Evolutionary conservation across 2,888 invertebrate species (phyloP).

Genomic region (Lissonota sp.): DNA sequence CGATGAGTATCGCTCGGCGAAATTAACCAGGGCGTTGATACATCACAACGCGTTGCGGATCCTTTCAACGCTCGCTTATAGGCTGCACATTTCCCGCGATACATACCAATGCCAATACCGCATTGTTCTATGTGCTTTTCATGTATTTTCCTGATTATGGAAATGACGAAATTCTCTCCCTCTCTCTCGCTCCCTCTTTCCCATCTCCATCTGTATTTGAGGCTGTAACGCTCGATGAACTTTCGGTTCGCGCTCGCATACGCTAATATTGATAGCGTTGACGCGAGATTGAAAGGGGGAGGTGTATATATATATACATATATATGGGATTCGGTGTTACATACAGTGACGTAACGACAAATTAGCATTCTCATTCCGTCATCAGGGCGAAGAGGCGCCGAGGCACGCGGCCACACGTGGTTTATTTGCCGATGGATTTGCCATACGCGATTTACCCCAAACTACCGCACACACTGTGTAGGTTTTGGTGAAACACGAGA

Average conservation of each 20-base stretch:
- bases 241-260: slow-evolving; percentile 40
- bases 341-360: slow-evolving; percentile 52
- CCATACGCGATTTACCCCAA: slow-evolving; percentile 50
- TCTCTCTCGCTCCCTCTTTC: slow-evolving; percentile 6
- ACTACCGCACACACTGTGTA: slow-evolving; percentile 21
- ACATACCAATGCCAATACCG: slow-evolving; percentile 31
- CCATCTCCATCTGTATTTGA: neutral
- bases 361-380: slow-evolving; percentile 58
- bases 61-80: slow-evolving; percentile 40
- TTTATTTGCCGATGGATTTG: slow-evolving; percentile 59
- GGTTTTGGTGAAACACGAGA: slow-evolving; percentile 24
- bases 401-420: slow-evolving; percentile 27
- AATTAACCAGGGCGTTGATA: slow-evolving; percentile 46
- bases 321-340: too few species aligned
- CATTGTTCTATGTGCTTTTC: slow-evolving; percentile 19
- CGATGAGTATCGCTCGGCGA: slow-evolving; percentile 30
- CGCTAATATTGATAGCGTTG: slow-evolving; percentile 36
- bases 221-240: slow-evolving; percentile 52
- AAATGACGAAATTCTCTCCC: slow-evolving; percentile 38
- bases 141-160: slow-evolving; percentile 50
- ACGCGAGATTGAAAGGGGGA: slow-evolving; percentile 36
- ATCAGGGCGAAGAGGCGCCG: neutral
- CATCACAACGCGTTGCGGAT: slow-evolving; percentile 19
- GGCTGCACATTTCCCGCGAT: slow-evolving; percentile 16
- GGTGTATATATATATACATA: neutral